Conservation (phyloP, 2,888 invertebrate species). For the Hemistola chrysoprasaria region DNA sequence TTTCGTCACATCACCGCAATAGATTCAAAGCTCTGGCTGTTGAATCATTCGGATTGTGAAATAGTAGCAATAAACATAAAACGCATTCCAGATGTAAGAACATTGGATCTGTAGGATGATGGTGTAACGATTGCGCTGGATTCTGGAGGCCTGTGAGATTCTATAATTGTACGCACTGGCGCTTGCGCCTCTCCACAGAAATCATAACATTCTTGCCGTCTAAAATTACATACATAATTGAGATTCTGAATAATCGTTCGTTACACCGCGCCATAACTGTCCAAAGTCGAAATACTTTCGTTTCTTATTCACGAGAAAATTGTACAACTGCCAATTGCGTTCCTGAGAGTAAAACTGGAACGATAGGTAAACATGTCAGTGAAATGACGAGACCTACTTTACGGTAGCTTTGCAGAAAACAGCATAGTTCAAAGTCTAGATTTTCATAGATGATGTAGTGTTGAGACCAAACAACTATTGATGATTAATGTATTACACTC, state of each 20-base stretch:
- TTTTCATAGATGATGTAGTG: conserved; percentile 1
- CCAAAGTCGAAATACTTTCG: conserved; percentile 16
- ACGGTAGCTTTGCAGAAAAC: conserved; percentile 2
- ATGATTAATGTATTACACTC: conserved; percentile 11
- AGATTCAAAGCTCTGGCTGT: not conserved
- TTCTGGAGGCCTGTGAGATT: conserved; percentile 29
- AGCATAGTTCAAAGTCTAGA: conserved; percentile 14
- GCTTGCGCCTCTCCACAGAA: conserved; percentile 41
- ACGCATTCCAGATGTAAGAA: conserved; percentile 35
- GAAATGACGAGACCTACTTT: conserved; percentile 14
- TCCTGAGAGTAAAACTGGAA: conserved; percentile 33
- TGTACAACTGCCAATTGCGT: conserved; percentile 57
- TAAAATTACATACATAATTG: conserved; percentile 57
- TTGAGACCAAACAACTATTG: not conserved
- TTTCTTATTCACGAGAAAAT: conserved; percentile 43
- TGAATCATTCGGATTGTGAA: conserved; percentile 5
- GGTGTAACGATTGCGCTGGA: conserved; percentile 19
- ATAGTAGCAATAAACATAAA: conserved; percentile 18
- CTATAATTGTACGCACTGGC: conserved; percentile 49
- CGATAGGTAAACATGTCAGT: conserved; percentile 46
- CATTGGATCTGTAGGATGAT: conserved; percentile 9
- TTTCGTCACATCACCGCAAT: no score
- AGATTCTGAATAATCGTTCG: conserved; percentile 39
- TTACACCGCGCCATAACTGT: conserved; percentile 18
- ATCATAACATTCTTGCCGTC: conserved; percentile 51